Conservation (phyloP, 2,797 vertebrate species). For the Channallabes apus region DNA sequence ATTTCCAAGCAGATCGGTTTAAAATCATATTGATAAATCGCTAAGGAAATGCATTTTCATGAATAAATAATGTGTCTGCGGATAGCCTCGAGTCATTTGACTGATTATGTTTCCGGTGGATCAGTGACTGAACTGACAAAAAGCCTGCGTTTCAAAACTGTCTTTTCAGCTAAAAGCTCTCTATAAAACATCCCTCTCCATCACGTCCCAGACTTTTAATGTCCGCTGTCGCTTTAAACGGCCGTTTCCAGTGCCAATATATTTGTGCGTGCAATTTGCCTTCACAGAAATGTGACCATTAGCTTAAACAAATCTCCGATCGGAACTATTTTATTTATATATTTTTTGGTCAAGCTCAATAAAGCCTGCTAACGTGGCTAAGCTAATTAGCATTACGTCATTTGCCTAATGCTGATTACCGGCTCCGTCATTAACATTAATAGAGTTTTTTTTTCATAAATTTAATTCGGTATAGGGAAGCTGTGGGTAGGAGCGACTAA, state of each 20-base stretch:
- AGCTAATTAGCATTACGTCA: background rate
- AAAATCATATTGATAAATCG: background rate
- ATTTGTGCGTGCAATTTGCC: background rate
- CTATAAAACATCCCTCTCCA: background rate
- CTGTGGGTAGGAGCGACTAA: background rate
- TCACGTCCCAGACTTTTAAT: background rate
- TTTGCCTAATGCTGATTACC: background rate
- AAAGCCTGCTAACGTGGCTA: background rate
- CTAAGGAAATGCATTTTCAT: background rate
- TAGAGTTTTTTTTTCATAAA: no score
- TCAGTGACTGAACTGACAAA: background rate
- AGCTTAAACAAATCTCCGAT: background rate
- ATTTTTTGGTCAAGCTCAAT: background rate
- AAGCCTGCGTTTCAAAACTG: background rate
- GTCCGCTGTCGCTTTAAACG: background rate
- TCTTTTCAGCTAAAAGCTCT: slow-evolving; percentile 9
- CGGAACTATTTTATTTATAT: background rate
- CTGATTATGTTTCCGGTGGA: background rate
- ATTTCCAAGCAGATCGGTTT: background rate
- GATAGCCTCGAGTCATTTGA: background rate
- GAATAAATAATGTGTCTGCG: background rate
- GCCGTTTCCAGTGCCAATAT: background rate
- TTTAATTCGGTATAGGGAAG: background rate
- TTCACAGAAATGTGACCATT: background rate
- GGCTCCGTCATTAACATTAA: background rate